Percentiles rank a stretch among this genome's conserved stretches.
phyloP scores from a whole-genome alignment of 1,140 invertebrate species.

The Battus philenor region DNA sequence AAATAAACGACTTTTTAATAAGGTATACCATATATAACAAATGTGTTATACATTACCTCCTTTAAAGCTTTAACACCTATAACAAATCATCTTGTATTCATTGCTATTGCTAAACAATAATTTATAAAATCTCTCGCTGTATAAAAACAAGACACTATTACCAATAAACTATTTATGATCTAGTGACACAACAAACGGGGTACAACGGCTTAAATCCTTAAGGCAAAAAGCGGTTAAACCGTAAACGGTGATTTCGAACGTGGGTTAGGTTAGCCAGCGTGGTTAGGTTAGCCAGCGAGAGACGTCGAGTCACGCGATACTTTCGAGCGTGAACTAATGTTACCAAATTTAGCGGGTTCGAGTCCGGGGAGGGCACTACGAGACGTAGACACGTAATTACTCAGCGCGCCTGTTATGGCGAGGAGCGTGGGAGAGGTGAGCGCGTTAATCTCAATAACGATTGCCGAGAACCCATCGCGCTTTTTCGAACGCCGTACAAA shows the following conservation, averaged over 20 bases:
- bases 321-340: conserved; percentile 2
- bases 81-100: too few relatives aligned
- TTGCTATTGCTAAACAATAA: too few relatives aligned
- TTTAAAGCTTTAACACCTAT: too few relatives aligned
- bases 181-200: too few relatives aligned
- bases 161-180: too few relatives aligned
- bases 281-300: neutral
- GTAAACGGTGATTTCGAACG: neutral
- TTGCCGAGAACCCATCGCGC: neutral
- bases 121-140: too few relatives aligned
- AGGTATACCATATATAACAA: too few relatives aligned
- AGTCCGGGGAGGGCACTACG: neutral
- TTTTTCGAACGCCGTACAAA: neutral
- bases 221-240: neutral
- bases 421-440: conserved; percentile 4
- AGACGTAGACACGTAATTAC: conserved; percentile 4
- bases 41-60: too few relatives aligned
- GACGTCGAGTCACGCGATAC: conserved; percentile 2
- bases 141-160: too few relatives aligned
- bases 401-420: conserved; percentile 4
- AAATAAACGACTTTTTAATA: too few relatives aligned
- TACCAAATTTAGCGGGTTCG: conserved; percentile 9
- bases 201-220: neutral
- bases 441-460: conserved; percentile 5
- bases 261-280: neutral